Evolutionary conservation across 2,113 vertebrate genomes (phyloP).

Genomic region (Aramus guarauna): DNA sequence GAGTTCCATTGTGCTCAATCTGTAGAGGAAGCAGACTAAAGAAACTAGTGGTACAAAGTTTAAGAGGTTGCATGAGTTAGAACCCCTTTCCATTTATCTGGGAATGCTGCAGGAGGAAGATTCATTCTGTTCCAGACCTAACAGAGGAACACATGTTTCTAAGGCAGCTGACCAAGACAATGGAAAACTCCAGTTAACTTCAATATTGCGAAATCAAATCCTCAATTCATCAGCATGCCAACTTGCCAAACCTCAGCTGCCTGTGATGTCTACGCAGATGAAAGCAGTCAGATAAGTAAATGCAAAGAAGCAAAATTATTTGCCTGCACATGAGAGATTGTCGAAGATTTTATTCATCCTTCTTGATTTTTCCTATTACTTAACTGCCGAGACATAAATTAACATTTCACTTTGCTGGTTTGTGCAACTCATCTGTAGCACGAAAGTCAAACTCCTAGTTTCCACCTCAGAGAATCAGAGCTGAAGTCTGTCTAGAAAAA

Average conservation of each 20-base stretch:
- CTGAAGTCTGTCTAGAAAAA: background rate
- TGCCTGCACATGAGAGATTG: slow-evolving; percentile 16
- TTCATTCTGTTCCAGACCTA: background rate
- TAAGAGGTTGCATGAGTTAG: background rate
- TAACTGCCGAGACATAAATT: background rate
- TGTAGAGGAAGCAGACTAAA: background rate
- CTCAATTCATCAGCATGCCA: background rate
- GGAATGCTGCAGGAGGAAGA: background rate
- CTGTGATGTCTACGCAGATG: background rate
- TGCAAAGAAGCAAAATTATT: slow-evolving; percentile 16
- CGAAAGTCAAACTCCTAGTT: background rate
- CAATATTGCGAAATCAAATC: background rate
- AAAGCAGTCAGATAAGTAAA: slow-evolving; percentile 18
- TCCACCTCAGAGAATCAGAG: background rate
- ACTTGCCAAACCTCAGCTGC: background rate
- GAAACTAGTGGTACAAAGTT: background rate
- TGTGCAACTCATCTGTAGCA: background rate
- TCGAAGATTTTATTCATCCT: background rate
- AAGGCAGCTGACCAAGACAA: background rate
- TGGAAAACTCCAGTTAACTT: background rate
- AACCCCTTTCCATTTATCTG: background rate
- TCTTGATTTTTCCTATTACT: slow-evolving; percentile 18
- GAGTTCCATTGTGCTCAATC: background rate
- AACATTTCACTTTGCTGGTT: background rate
- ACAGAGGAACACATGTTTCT: background rate